Percentiles rank a stretch among this genome's conserved stretches.
These are phyloP conservation scores for Setipinna tenuifilis DNA, from an alignment of 2,797 vertebrate species.

Conservation along the genomic window DNA sequence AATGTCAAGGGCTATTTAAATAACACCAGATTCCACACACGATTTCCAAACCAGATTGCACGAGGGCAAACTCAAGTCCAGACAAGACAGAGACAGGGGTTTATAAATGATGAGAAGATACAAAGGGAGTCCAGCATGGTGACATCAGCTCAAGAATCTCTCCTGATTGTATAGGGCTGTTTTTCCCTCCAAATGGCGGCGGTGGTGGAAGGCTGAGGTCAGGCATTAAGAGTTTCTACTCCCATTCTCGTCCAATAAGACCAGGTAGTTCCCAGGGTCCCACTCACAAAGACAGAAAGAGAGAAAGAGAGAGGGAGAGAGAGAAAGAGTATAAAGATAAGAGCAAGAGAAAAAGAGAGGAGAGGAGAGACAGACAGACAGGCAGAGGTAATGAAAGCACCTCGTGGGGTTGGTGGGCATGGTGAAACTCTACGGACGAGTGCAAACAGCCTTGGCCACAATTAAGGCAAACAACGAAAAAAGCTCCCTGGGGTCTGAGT, in stretches of 20 bases:
- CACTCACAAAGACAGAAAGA: constrained; percentile 8
- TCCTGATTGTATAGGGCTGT: constrained; percentile 38
- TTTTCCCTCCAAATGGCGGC: constrained; percentile 46
- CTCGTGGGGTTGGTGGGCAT: constrained; percentile 45
- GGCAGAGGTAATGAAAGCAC: not conserved
- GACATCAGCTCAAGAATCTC: constrained; percentile 30
- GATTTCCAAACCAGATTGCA: not conserved
- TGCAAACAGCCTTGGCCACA: constrained; percentile 59
- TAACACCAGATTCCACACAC: constrained; percentile 1
- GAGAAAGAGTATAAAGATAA: not conserved
- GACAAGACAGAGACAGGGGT: not conserved
- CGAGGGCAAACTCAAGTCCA: constrained; percentile 38
- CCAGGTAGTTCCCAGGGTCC: constrained; percentile 24
- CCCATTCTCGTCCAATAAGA: not conserved
- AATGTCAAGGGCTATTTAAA: constrained; percentile 11
- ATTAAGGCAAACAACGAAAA: constrained; percentile 66
- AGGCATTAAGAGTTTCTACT: constrained; percentile 39
- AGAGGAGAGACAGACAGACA: not conserved
- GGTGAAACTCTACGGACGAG: constrained; percentile 47
- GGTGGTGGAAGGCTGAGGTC: constrained; percentile 38
- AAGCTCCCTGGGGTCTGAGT: constrained; percentile 54
- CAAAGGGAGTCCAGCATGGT: constrained; percentile 36
- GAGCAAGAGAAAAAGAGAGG: not conserved
- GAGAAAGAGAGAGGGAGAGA: constrained; percentile 19
- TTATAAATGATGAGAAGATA: not conserved